Evolutionary conservation across 2,113 vertebrate species (phyloP).

Genomic region (Trogon surrucura): DNA sequence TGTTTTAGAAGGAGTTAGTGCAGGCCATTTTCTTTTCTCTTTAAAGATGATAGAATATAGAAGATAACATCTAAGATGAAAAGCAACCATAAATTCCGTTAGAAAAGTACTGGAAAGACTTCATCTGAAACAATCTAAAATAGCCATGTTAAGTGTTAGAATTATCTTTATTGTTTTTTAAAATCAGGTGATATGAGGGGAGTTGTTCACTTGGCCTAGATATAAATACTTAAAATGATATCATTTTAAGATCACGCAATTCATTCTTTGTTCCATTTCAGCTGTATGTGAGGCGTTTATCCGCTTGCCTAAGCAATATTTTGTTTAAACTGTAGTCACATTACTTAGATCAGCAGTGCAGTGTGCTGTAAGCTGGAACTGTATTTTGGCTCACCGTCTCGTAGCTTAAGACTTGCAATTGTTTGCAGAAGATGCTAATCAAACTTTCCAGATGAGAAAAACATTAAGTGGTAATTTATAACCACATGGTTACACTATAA

Average conservation of each 20-base stretch:
- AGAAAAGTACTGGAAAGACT: not conserved
- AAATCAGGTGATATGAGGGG: not conserved
- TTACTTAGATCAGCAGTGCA: not conserved
- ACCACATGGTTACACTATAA: not conserved
- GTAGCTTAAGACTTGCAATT: not conserved
- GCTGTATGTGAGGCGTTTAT: not conserved
- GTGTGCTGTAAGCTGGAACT: not conserved
- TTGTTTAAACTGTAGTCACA: not conserved
- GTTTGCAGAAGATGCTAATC: not conserved
- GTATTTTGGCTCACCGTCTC: not conserved
- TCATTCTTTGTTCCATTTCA: not conserved
- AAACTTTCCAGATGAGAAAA: not conserved
- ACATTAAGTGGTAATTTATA: not conserved
- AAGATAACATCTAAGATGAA: not conserved
- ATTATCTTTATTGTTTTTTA: not conserved
- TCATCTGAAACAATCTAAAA: not conserved
- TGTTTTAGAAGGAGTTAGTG: not conserved
- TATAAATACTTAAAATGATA: not conserved
- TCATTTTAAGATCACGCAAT: not conserved
- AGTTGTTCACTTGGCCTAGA: not conserved
- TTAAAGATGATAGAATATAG: not conserved
- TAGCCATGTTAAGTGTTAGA: not conserved
- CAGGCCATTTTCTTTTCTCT: not conserved
- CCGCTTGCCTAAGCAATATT: not conserved
- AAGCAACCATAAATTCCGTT: not conserved